Base-by-base conservation (phyloP, 2,113 vertebrate species). In the Bubalus kerabau region DNA sequence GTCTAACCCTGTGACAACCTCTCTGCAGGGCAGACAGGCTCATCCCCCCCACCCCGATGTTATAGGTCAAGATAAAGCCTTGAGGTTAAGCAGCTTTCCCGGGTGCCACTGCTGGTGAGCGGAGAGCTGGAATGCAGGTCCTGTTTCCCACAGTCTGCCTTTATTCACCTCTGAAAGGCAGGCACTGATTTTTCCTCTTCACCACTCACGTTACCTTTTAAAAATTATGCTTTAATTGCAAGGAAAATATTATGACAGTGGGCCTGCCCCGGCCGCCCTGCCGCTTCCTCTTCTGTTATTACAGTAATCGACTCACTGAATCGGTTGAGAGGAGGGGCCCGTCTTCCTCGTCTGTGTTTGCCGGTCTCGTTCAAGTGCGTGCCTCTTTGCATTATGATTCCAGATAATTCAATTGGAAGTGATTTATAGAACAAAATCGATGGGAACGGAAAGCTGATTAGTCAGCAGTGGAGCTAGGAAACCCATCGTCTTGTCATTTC, bases 221-320 rank as follows among this genome's bases (percentile, higher is more conserved):
- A 43, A 67, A 71, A 54, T 32, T 67, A 82, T 78, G 78, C 96
- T 95, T 96, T 90, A 76, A 96, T 36, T 87, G 62, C 95, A 67
- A 97, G 48, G 76, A 67, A 95, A 62, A 71, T 15, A 64, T 91
- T 87, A 59, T 12, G 56, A 19, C 56, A 26, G 46, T 12, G 0
- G 54, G 30, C 32, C 67, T 78, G 52, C 93, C 95, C 96, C 89
- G 59, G 64, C 86, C 48, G 96, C 97, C 98, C 87, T 94, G 97
- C 98, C 95, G 97, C 96, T 97, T 98, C 97, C 91, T 94, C 95
- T 96, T 97, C 94, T 96, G 93, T 98, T 97, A 19, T 5, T 23
- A 32, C 60, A 5, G 24, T 11, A 26, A 23, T 13, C 84, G 97
- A 83, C 97, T 93, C 91, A 94, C 98, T 83, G 83, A 86, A 90